Percentiles rank a stretch among this genome's conserved stretches.
phyloP scores from a whole-genome alignment of 2,113 vertebrate genomes.

The Ceyx margarethae region DNA sequence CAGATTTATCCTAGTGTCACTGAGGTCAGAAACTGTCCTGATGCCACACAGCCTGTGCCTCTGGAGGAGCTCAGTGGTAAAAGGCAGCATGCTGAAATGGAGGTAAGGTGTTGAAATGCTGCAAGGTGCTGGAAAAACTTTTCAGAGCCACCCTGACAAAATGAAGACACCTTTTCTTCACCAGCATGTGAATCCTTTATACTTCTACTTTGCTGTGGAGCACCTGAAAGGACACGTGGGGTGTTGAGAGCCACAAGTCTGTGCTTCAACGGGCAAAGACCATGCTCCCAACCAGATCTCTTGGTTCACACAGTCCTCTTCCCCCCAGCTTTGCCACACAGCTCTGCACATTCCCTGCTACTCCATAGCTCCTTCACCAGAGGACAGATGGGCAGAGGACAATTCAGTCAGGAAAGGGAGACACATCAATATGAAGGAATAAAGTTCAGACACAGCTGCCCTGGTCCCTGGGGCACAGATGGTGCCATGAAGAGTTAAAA shows the following conservation, averaged over 20 bases:
- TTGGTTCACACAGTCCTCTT: not conserved
- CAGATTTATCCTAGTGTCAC: not conserved
- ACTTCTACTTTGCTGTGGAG: not conserved
- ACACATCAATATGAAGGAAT: not conserved
- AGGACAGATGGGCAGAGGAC: not conserved
- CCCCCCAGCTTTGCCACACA: not conserved
- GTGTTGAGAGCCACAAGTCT: not conserved
- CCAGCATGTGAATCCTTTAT: not conserved
- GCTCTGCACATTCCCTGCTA: not conserved
- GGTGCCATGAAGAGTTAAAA: not conserved
- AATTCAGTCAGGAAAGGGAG: not conserved
- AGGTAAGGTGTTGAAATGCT: not conserved
- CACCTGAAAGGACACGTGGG: not conserved
- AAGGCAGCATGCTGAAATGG: not conserved
- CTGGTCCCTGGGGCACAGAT: not conserved
- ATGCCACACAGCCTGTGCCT: not conserved
- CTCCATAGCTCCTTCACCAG: not conserved
- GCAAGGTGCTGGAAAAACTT: not conserved
- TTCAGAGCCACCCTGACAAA: not conserved
- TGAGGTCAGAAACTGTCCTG: not conserved
- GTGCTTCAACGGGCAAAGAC: accelerated
- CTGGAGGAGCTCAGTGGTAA: not conserved
- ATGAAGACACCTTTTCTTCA: not conserved
- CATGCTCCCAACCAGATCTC: not conserved
- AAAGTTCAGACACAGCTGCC: not conserved